Evolutionary conservation across 2,797 vertebrate genomes (phyloP), one percentile per base, ranked within the genome.

Genomic region (Moxostoma hubbsi): DNA sequence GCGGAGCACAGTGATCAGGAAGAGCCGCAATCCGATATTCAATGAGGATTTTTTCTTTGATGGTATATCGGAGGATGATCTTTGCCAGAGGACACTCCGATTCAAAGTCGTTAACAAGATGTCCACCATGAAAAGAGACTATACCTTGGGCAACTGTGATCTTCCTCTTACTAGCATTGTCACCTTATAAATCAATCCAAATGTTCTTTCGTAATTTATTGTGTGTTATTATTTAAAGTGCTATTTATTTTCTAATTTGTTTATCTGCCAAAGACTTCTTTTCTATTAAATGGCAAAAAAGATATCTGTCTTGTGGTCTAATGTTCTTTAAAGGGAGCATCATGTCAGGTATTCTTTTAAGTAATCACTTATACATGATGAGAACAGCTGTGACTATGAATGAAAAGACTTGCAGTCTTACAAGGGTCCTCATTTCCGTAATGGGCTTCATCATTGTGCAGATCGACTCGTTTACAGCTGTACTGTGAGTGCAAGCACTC

Each of bases 31-130:
- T 86, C 96, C 96, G 0, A 95, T 95, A 82, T 95, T 97, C 78
- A 97, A 96, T 58, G 95, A 97, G 89, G 97, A 98, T 90, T 96
- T 96, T 86, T 96, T 96, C 91, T 96, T 97, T 66, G 95, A 97
- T 2, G 86, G 92, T 2, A 88, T 97, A 75, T 84, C 92, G 0
- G 94, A 95, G 78, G 94, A 95, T 0, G 92, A 96, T 70, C 85
- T 97, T 54, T 84, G 79, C 70, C 87, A 87, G 81, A 88, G 92
- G 75, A 93, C 93, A 0, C 88, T 97, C 64, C 92, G 93, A 75
- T 94, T 97, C 84, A 95, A 97, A 89, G 95, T 95, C 0, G 90
- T 95, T 74, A 95, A 95, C 86, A 95, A 95, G 90, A 95, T 95
- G 87, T 94, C 90, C 77, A 94, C 89, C 18, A 94, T 96, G 93